Base-by-base conservation (phyloP, 2,888 invertebrate genomes). In the Lasioglossum leucozonium region DNA sequence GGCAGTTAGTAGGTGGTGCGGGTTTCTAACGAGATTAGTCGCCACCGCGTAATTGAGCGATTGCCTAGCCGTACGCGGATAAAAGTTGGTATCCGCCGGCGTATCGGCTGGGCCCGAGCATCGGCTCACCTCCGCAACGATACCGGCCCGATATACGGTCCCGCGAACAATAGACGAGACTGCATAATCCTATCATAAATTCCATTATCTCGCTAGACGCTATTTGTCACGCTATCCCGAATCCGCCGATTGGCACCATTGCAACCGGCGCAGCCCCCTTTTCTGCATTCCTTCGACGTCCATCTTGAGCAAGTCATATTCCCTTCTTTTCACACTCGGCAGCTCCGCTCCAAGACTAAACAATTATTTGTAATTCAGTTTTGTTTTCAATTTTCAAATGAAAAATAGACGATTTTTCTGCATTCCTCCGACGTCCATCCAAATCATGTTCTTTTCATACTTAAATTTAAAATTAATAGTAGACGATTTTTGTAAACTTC, bases 151-250 rank as follows among this genome's bases (percentile, higher is more conserved):
- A 62, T 72, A 47, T 72, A 76, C 62, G 40, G 34, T 40, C 71
- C 26, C 69, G 85, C 58, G 85, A 91, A 90, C 88, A 91, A 90
- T 91, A 88, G 91, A 85, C 79, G 55, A 65, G 86, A 22, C 80
- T 79, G 78, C 51, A 85, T 86, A 89, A 86, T 80, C n/a, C 85
- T 75, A 72, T 84, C 88, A 82, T 88, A 91, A 90, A 91, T 90
- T 90, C 84, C 85, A 88, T 91, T 91, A 90, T 87, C 86, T 77
- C 47, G 85, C 81, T 88, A 77, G 82, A 62, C 71, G 77, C 80
- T 85, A 86, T 90, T 90, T 89, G 88, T 88, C 88, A 86, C 85
- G 89, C 77, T 74, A 79, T 47, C 51, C 22, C 79, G 34, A 42
- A 74, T 30, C 74, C 42, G 40, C 73, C 69, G 58, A 65, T 72